phyloP scores from a whole-genome alignment of 2,888 invertebrate species.

The Petrophora chlorosata region DNA sequence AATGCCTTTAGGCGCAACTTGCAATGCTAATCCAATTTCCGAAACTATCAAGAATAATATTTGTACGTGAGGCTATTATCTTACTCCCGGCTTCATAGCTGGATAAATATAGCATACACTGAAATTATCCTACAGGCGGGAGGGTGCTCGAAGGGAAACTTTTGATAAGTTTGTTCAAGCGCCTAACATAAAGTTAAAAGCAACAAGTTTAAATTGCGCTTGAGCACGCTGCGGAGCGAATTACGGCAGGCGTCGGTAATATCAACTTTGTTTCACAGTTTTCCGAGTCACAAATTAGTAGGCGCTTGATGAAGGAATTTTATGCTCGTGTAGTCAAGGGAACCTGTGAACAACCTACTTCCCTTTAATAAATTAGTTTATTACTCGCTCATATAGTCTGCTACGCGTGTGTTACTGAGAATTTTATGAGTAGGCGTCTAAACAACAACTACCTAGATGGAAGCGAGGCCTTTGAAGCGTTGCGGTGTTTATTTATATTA shows the following conservation, averaged over 20 bases:
- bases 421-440: slow-evolving; percentile 15
- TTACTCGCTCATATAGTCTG: slow-evolving; percentile 41
- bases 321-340: slow-evolving; percentile 30
- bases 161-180: slow-evolving; percentile 32
- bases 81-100: slow-evolving; percentile 4
- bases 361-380: slow-evolving; percentile 32
- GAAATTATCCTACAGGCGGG: slow-evolving; percentile 9
- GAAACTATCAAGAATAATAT: slow-evolving; percentile 13
- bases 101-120: slow-evolving; percentile 7
- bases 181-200: slow-evolving; percentile 44
- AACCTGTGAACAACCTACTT: slow-evolving; percentile 19
- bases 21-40: too few relatives aligned
- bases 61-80: slow-evolving; percentile 12
- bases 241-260: slow-evolving; percentile 40
- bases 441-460: slow-evolving; percentile 1
- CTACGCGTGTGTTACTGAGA: slow-evolving; percentile 13
- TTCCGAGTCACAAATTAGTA: slow-evolving; percentile 29
- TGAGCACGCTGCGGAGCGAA: slow-evolving; percentile 13
- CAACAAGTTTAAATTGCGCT: slow-evolving; percentile 42
- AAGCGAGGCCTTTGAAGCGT: too few relatives aligned
- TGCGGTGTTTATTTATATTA: too few relatives aligned
- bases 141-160: slow-evolving; percentile 14
- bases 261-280: slow-evolving; percentile 37
- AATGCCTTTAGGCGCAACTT: too few relatives aligned
- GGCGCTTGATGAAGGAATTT: slow-evolving; percentile 31